Percentiles rank a stretch among this genome's conserved stretches.
These are phyloP conservation scores for Ormyrus thymus DNA, from an alignment of 2,888 invertebrate genomes.

Conservation along the genomic window DNA sequence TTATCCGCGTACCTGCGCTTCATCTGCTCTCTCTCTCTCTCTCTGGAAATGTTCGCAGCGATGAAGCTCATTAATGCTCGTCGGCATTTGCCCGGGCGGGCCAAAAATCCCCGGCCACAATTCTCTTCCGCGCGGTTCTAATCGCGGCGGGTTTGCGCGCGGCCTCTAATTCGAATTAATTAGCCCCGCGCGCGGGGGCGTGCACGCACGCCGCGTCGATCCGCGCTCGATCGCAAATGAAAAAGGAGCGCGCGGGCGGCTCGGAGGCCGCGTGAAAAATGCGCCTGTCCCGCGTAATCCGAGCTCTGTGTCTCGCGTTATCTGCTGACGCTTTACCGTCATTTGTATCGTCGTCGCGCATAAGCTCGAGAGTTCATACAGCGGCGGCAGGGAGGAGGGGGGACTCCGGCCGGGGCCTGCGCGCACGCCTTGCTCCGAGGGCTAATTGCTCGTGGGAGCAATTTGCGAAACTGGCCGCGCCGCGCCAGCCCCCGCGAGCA, in stretches of 20 bases:
- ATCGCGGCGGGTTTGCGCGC: slow-evolving; percentile 5
- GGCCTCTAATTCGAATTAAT: slow-evolving; percentile 39
- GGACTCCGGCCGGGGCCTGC: too few relatives aligned
- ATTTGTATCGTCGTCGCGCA: slow-evolving; percentile 32
- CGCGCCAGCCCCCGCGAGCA: too few relatives aligned
- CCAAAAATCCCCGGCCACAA: not conserved
- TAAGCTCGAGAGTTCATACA: slow-evolving; percentile 11
- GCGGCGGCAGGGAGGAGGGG: not conserved
- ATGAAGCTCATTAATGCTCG: not conserved
- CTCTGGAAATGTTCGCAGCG: not conserved
- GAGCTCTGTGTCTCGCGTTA: not conserved
- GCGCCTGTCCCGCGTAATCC: slow-evolving; percentile 5
- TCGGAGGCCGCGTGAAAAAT: slow-evolving; percentile 33
- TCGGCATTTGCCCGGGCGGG: not conserved
- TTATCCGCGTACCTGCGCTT: not conserved
- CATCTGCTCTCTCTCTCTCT: not conserved
- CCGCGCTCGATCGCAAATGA: not conserved
- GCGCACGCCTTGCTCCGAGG: not conserved
- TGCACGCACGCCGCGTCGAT: slow-evolving; percentile 7
- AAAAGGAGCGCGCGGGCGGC: not conserved
- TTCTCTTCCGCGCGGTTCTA: not conserved
- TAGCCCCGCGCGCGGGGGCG: not conserved
- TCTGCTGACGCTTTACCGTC: not conserved
- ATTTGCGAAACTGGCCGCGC: slow-evolving; percentile 37
- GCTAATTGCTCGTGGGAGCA: slow-evolving; percentile 49